Evolutionary conservation across 2,113 vertebrate species (phyloP).

Genomic region (Platichthys stellatus): DNA sequence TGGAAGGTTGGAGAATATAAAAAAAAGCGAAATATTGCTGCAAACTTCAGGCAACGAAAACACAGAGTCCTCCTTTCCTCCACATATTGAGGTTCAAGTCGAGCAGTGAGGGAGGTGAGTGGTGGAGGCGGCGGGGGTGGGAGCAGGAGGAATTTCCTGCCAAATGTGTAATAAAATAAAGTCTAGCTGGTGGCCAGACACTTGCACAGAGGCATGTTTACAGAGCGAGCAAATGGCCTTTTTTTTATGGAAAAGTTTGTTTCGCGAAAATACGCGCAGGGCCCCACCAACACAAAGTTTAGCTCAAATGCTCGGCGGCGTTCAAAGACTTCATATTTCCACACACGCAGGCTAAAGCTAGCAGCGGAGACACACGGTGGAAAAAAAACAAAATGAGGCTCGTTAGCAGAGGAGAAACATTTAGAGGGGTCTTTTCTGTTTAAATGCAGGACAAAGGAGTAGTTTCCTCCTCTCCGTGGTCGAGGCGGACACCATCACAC

Average conservation of each 20-base stretch:
- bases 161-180: slow-evolving; percentile 86
- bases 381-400: slow-evolving; percentile 61
- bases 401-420: slow-evolving; percentile 34
- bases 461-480: slow-evolving; percentile 75
- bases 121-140: slow-evolving; percentile 74
- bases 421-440: slow-evolving; percentile 49
- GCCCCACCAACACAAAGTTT: slow-evolving; percentile 58
- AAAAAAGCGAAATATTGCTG: slow-evolving; percentile 5
- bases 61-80: slow-evolving; percentile 35
- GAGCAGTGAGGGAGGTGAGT: slow-evolving; percentile 70
- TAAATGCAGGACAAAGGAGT: slow-evolving; percentile 78
- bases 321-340: slow-evolving; percentile 35
- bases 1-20: neutral
- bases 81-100: slow-evolving; percentile 72
- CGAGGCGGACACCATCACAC: slow-evolving; percentile 77
- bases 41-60: slow-evolving; percentile 65
- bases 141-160: slow-evolving; percentile 85
- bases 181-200: slow-evolving; percentile 74
- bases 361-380: slow-evolving; percentile 32
- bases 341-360: slow-evolving; percentile 25
- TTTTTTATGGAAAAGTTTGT: slow-evolving; percentile 68
- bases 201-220: slow-evolving; percentile 72
- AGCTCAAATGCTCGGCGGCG: slow-evolving; percentile 54
- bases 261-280: slow-evolving; percentile 51
- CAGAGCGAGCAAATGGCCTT: slow-evolving; percentile 45